Evolutionary conservation across 1,140 invertebrate genomes (phyloP), one percentile per base, ranked within the genome.

Genomic region (Macrocentrus cingulum): DNA sequence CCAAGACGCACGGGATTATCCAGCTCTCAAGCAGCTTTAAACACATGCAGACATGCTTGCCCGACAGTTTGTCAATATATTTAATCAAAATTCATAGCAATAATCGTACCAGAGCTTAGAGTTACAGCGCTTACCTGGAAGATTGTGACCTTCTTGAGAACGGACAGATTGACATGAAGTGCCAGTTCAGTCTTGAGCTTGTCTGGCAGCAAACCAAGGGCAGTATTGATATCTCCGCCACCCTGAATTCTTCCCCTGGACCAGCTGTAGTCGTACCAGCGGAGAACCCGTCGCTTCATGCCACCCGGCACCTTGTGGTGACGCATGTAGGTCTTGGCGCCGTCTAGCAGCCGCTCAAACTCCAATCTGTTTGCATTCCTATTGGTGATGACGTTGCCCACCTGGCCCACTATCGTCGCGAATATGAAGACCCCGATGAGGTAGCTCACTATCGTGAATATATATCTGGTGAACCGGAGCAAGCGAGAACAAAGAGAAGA

Each of bases 251-350:
- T 82, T n/a, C 95, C 95, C 61, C 95, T 86, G 0, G 93, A 97
- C 95, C 95, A 97, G 1, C 94, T 95, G 75, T 98, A 98, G 77
- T 97, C 95, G 75, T 97, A 98, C 95, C 95, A 97, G 7, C 95
- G 84, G 15, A 97, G 86, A 4, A 98, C 95, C 18, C 95, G 80
- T 22, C 92, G 83, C 75, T 97, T 97, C 90, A 98, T 95, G 6
- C 92, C 92, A 18, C 90, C 88, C 1, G 95, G 95, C 4, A 98
- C 95, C 81, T 96, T 97, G 79, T 97, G 95, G 75, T 96, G 94
- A 66, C 94, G 83, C 95, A 98, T 98, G 71, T 97, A 98, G 2
- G 93, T 90, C 77, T 98, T 98, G 34, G 95, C 95, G 46, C 94
- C 94, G 76, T 98, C 95, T 65, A 98, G 80, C 4, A 97, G 83